These are phyloP conservation scores for Vollenhovia emeryi DNA, from an alignment of 1,140 invertebrate species.

Conservation along the genomic window DNA sequence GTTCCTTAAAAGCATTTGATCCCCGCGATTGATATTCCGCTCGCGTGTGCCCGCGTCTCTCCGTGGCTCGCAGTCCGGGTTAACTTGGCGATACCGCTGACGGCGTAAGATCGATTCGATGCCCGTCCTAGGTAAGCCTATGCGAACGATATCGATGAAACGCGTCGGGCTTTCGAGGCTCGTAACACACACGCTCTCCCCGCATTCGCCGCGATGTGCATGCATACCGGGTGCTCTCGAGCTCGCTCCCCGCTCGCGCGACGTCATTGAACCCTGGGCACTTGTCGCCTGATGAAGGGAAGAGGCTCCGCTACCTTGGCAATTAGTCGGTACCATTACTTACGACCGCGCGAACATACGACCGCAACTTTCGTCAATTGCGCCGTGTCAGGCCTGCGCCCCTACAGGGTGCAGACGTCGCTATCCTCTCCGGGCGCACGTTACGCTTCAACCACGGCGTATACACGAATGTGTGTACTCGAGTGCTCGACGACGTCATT, in stretches of 20 bases:
- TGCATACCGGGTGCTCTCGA: slow-evolving; percentile 51
- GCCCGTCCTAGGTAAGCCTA: slow-evolving; percentile 68
- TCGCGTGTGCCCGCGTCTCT: slow-evolving; percentile 75
- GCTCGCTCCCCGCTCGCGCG: neutral
- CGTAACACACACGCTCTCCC: slow-evolving; percentile 37
- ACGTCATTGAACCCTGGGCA: slow-evolving; percentile 43
- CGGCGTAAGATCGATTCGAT: slow-evolving; percentile 76
- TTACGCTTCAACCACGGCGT: slow-evolving; percentile 52
- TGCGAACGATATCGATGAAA: slow-evolving; percentile 71
- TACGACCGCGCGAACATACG: slow-evolving; percentile 22
- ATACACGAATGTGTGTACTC: slow-evolving; percentile 48
- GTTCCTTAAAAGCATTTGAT: slow-evolving; percentile 80
- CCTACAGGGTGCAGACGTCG: neutral
- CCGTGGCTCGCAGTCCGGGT: slow-evolving; percentile 74
- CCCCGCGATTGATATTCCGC: slow-evolving; percentile 79
- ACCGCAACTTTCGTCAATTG: slow-evolving; percentile 21
- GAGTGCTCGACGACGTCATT: slow-evolving; percentile 76
- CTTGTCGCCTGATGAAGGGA: slow-evolving; percentile 37
- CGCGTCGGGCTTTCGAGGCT: slow-evolving; percentile 56
- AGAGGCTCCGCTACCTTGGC: slow-evolving; percentile 37
- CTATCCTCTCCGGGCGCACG: slow-evolving; percentile 19
- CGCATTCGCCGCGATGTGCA: slow-evolving; percentile 39
- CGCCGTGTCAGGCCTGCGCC: neutral
- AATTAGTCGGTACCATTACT: slow-evolving; percentile 53
- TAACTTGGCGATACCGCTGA: slow-evolving; percentile 73